These are phyloP conservation scores for Steatocranus sp. DNA, from an alignment of 2,797 vertebrate species.

Conservation along the genomic window DNA sequence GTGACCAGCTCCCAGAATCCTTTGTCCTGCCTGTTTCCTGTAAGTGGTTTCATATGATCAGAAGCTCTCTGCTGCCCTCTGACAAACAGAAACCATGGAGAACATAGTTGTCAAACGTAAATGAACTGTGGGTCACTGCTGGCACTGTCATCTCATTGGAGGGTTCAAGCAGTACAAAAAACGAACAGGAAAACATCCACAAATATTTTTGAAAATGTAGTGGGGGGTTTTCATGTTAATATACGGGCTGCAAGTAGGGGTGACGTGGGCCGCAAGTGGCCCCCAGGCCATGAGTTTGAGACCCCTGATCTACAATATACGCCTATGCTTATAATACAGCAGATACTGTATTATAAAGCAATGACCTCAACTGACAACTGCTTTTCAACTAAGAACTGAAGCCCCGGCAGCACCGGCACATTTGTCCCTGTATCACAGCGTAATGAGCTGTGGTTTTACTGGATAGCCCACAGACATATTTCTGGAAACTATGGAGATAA, in stretches of 20 bases:
- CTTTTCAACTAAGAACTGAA: neutral
- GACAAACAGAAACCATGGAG: neutral
- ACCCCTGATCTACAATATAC: neutral
- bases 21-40: slow-evolving; percentile 27
- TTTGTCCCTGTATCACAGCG: neutral
- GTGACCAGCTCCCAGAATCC: slow-evolving; percentile 27
- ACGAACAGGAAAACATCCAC: neutral
- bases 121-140: neutral
- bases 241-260: neutral
- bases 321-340: neutral
- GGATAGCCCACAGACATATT: neutral
- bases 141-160: neutral
- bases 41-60: slow-evolving; percentile 26
- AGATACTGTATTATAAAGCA: neutral
- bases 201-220: neutral
- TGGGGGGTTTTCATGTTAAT: neutral
- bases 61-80: neutral
- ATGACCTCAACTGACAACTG: neutral
- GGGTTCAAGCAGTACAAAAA: neutral
- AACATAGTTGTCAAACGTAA: neutral
- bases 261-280: neutral
- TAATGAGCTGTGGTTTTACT: neutral
- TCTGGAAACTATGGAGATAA: neutral
- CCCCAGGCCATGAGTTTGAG: neutral
- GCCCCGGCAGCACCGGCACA: neutral